Percentiles rank a stretch among this genome's conserved stretches.
phyloP scores from a whole-genome alignment of 2,113 vertebrate genomes.

The Podarcis muralis region DNA sequence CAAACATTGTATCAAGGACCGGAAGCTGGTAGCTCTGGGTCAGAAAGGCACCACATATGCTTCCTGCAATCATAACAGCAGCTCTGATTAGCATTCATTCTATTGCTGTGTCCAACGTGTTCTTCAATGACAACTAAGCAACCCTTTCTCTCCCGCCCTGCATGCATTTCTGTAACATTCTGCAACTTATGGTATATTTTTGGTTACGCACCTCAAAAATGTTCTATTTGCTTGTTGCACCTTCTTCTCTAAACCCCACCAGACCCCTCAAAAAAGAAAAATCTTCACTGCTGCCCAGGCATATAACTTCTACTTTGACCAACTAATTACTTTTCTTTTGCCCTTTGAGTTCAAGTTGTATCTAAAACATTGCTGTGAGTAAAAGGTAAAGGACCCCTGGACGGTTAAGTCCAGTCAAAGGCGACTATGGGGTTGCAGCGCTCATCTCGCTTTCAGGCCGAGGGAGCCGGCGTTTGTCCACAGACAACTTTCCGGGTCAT shows the following conservation, averaged over 20 bases:
- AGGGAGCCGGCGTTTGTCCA: too few relatives aligned
- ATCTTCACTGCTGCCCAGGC: not conserved
- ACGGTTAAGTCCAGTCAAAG: too few relatives aligned
- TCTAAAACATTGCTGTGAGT: not conserved
- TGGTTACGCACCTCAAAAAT: not conserved
- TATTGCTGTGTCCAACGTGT: not conserved
- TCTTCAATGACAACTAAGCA: not conserved
- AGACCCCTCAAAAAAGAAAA: too few relatives aligned
- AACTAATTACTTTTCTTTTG: not conserved
- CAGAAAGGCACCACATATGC: slow-evolving; percentile 56
- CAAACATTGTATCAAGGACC: slow-evolving; percentile 88
- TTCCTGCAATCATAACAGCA: slow-evolving; percentile 74
- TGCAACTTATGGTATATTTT: not conserved
- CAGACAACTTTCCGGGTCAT: too few relatives aligned
- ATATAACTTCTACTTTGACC: not conserved
- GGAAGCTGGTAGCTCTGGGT: slow-evolving; percentile 78
- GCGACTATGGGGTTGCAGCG: too few relatives aligned
- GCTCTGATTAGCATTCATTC: not conserved
- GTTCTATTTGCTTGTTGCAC: not conserved
- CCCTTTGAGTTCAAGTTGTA: not conserved
- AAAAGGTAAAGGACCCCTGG: not conserved
- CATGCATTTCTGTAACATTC: not conserved
- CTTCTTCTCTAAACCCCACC: not conserved
- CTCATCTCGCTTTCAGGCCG: too few relatives aligned
- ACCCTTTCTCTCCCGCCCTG: not conserved